Conservation (phyloP, 2,113 vertebrate species). For the Acinonyx jubatus region DNA sequence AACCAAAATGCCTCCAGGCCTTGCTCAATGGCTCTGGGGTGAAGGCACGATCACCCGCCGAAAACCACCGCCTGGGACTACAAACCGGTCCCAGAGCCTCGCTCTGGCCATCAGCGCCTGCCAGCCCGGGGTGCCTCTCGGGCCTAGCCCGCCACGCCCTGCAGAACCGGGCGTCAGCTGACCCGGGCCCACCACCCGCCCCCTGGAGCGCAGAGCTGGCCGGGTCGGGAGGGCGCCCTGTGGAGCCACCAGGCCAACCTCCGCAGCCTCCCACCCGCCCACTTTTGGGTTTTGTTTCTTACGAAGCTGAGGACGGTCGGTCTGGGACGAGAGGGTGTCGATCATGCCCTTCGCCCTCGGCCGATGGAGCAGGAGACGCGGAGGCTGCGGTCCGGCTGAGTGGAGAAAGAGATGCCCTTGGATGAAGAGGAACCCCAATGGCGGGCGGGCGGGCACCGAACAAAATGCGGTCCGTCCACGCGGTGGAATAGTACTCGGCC, state of each 20-base stretch:
- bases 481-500: accelerated
- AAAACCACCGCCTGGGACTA: not conserved
- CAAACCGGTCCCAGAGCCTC: not conserved
- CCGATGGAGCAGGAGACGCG: accelerated
- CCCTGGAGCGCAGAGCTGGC: not conserved
- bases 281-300: not conserved
- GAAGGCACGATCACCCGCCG: accelerated
- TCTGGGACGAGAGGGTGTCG: accelerated
- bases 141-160: not conserved
- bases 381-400: not conserved
- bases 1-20: not conserved
- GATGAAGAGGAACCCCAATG: too few relatives aligned
- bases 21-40: not conserved
- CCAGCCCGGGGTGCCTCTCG: not conserved
- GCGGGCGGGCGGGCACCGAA: not conserved
- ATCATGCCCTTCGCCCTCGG: not conserved
- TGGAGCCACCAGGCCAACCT: not conserved
- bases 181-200: too few relatives aligned
- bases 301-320: accelerated
- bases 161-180: too few relatives aligned
- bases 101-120: not conserved
- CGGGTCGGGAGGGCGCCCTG: accelerated
- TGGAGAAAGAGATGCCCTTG: not conserved
- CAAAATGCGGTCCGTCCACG: accelerated
- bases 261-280: accelerated